Evolutionary conservation across 2,113 vertebrate genomes (phyloP), one percentile per base, ranked within the genome.

Genomic region (Holacanthus passer): DNA sequence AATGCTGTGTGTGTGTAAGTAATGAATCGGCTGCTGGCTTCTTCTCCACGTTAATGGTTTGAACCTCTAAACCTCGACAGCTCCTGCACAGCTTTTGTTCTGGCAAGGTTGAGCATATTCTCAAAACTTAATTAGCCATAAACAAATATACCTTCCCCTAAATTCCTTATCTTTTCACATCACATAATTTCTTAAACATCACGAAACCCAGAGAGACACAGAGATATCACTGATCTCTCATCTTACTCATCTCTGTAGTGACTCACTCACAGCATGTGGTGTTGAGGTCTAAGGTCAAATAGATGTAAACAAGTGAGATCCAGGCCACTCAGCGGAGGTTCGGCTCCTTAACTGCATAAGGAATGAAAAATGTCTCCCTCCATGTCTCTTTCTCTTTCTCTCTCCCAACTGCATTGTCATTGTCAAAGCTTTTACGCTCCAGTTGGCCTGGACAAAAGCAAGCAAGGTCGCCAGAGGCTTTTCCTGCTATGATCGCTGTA

Each of bases 391-490:
- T 64, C 39, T 56, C 20, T 53, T 24, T 39, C 55, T 70, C 71
- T 76, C 77, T 37, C 17, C 74, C 69, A 53, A 59, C 79, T 74
- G 71, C 77, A 56, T 85, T 85, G 87, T 92, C 82, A 86, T 88
- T 82, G 88, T 93, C 79, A 74, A 86, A 87, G 78, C 71, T 64
- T 86, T 94, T 92, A 88, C 59, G 90, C 94, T 95, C 90, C 90
- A 95, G 77, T 93, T 90, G 92, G 84, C 83, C 77, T 37, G 73
- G 82, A 94, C 92, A 95, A 94, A 91, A 87, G 73, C 37, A 0
- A 71, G 83, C 62, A 39, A 81, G 80, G 86, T 88, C 41, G 83
- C 92, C 85, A 48, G 78, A 89, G 92, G 91, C 89, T 93, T 83
- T 89, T 92, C 84, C 79, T 83, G 86, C 90, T 91, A 87, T 91